phyloP scores from a whole-genome alignment of 1,140 invertebrate genomes.

The Aradophagus sp. region DNA sequence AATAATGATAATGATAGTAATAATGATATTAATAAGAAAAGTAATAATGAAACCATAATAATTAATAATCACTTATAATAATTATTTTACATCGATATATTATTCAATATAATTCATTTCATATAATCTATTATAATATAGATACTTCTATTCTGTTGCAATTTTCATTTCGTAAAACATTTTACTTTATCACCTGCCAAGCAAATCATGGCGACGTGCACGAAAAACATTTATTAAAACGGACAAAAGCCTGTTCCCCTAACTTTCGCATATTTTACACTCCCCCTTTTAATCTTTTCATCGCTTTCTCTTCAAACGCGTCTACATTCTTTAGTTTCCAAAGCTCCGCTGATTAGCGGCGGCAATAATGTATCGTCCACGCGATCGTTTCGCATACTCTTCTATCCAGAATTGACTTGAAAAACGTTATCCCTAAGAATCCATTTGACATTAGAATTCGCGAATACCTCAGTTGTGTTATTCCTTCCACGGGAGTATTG shows the following conservation, averaged over 20 bases:
- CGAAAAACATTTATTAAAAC: slow-evolving; percentile 64
- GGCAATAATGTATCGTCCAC: slow-evolving; percentile 29
- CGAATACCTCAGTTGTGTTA: slow-evolving; percentile 8
- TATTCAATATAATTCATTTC: slow-evolving; percentile 73
- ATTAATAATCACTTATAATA: slow-evolving; percentile 71
- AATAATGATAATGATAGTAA: slow-evolving; percentile 45
- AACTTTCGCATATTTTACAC: slow-evolving; percentile 2
- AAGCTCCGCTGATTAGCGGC: slow-evolving; percentile 37
- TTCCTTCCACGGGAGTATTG: too few relatives aligned
- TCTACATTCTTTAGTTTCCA: slow-evolving; percentile 11
- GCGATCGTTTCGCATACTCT: slow-evolving; percentile 19
- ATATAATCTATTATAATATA: slow-evolving; percentile 74
- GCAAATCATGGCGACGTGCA: slow-evolving; percentile 66
- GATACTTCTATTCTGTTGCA: slow-evolving; percentile 68
- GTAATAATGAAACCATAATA: slow-evolving; percentile 68
- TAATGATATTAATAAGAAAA: slow-evolving; percentile 53
- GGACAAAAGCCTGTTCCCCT: slow-evolving; percentile 55
- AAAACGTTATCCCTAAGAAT: slow-evolving; percentile 37
- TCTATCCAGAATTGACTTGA: slow-evolving; percentile 39
- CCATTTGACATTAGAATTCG: slow-evolving; percentile 24
- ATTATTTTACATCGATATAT: slow-evolving; percentile 75
- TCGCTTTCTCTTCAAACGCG: slow-evolving; percentile 9
- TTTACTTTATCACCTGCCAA: slow-evolving; percentile 68
- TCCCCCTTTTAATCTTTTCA: slow-evolving; percentile 10
- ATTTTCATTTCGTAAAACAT: slow-evolving; percentile 65